These are phyloP conservation scores for Ophioninae sp. DNA, from an alignment of 2,888 invertebrate genomes.

Conservation along the genomic window DNA sequence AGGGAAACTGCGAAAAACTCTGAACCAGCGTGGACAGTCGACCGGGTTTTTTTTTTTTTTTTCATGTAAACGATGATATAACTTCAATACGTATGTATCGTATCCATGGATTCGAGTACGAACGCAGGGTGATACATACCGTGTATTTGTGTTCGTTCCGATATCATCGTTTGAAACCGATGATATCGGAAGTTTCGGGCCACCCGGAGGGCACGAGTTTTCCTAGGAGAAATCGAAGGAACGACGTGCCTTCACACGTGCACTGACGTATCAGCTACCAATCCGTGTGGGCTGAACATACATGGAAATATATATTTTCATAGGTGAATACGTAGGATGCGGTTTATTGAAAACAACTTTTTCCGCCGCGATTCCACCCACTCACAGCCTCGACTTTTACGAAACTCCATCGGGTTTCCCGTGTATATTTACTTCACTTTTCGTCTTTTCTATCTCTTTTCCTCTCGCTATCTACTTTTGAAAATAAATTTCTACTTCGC, in stretches of 20 bases:
- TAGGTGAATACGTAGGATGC: conserved; percentile 54
- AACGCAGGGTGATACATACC: background rate
- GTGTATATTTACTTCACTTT: conserved; percentile 35
- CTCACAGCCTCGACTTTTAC: conserved; percentile 18
- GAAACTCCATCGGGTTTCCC: conserved; percentile 25
- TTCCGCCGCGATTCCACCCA: conserved; percentile 51
- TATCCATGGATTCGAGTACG: background rate
- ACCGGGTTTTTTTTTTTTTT: background rate
- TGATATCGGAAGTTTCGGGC: conserved; percentile 45
- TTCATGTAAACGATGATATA: background rate
- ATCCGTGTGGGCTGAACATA: background rate
- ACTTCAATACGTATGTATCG: background rate
- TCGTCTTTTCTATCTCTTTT: conserved; percentile 7
- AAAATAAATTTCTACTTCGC: conserved; percentile 2
- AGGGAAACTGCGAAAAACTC: background rate
- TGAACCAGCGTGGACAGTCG: background rate
- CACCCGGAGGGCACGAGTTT: conserved; percentile 38
- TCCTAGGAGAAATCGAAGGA: conserved; percentile 60
- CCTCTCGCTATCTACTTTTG: background rate
- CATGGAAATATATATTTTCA: conserved; percentile 57
- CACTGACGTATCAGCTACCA: conserved; percentile 6
- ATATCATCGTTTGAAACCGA: conserved; percentile 39
- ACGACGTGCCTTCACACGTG: conserved; percentile 21
- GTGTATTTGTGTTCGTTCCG: background rate
- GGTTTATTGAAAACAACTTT: conserved; percentile 63